Evolutionary conservation across 2,113 vertebrate species (phyloP), one percentile per base, ranked within the genome.

Genomic region (Lynx canadensis): DNA sequence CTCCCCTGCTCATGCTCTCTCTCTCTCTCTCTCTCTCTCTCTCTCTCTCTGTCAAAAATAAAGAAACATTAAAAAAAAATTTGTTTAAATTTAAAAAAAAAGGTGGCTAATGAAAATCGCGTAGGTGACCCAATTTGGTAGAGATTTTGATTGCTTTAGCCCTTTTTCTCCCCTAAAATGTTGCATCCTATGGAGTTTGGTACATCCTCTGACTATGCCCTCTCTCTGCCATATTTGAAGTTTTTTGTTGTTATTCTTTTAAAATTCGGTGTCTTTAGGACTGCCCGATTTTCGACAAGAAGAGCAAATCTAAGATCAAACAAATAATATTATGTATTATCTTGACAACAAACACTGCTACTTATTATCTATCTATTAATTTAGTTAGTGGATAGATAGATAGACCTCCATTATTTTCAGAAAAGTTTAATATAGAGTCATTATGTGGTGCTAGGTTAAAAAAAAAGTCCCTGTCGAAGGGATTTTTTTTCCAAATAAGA

Each of bases 401-500:
- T 10, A 63, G 4, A 45, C 16, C 27, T 81, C 33, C 57, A 73
- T 25, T 55, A 60, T 87, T 55, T 84, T 87, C 63, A 73, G 68
- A 95, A 66, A 97, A 66, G 16, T 86, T 66, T 94, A 93, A 38
- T 41, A 45, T 19, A 93, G n/a, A 96, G 36, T 69, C 69, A 90
- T 95, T 63, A 69, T 89, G 63, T 84, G 79, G 84, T 14, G 91
- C 33, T 66, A 88, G 41, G 71, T 25, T 84, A 23, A 83, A 87
- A 96, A 91, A 76, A 91, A 88, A 78, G 4, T 87, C 78, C 38
- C 41, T 79, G 19, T 91, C 96, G 63, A 94, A 96, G 73, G 96
- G 63, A 92, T 57, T 94, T 94, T 94, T 94, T 93, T 94, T 90
- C 80, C 83, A 84, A 93, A 65, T 95, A 97, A 94, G 95, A 92